Evolutionary conservation across 1,140 invertebrate genomes (phyloP).

Genomic region (Drosophila nikananu): DNA sequence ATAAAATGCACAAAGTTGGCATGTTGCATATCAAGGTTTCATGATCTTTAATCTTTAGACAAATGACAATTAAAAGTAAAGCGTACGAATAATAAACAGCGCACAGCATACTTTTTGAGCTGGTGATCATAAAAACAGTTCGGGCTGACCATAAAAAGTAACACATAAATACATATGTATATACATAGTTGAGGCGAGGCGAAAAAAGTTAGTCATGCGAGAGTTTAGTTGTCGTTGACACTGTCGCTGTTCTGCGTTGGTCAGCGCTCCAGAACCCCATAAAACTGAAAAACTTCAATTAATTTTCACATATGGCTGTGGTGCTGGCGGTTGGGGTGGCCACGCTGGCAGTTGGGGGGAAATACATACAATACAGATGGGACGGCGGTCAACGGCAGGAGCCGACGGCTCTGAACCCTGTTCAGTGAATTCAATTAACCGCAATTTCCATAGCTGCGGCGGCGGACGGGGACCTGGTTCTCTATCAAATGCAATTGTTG

Average conservation of each 20-base stretch:
- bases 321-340: not conserved
- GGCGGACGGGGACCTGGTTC: conserved; percentile 16
- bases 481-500: conserved; percentile 74
- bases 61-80: conserved; percentile 75
- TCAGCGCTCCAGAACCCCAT: conserved; percentile 57
- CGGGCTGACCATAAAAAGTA: conserved; percentile 47
- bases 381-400: conserved; percentile 27
- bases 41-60: conserved; percentile 70
- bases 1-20: conserved; percentile 64
- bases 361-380: conserved; percentile 8
- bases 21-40: conserved; percentile 71
- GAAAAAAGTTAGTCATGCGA: conserved; percentile 78
- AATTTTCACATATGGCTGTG: conserved; percentile 64
- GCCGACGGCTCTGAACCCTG: conserved; percentile 56
- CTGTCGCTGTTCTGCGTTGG: conserved; percentile 45
- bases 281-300: conserved; percentile 78
- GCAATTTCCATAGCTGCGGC: conserved; percentile 67
- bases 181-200: conserved; percentile 1
- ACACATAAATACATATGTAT: conserved; percentile 6
- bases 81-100: conserved; percentile 61
- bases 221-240: conserved; percentile 53
- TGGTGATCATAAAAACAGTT: conserved; percentile 48
- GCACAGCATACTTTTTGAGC: conserved; percentile 29
- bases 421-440: conserved; percentile 81
- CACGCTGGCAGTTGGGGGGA: not conserved